Evolutionary conservation across 2,113 vertebrate genomes (phyloP), one percentile per base, ranked within the genome.

Genomic region (Manacus vitellinus): DNA sequence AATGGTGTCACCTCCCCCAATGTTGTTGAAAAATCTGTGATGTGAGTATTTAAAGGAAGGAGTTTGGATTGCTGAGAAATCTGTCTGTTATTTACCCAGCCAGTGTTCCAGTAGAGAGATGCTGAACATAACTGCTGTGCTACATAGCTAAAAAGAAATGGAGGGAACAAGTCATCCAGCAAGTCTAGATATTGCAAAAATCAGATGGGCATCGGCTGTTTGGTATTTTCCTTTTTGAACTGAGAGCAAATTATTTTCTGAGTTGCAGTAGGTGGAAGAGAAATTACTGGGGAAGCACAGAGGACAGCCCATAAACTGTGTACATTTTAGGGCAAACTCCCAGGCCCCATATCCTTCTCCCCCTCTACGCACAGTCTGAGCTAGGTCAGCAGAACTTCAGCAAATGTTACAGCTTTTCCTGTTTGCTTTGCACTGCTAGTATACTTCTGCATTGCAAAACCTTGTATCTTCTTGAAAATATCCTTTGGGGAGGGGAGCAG

Each of bases 401-500:
- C 51, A 95, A 96, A 86, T 92, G 72, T 85, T 85, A 88, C 85
- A 89, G 65, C 85, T 72, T 83, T 89, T 92, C 51, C 63, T 56
- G 47, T 79, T 94, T 93, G 72, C 84, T 95, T 91, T 88, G 74
- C 89, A 59, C 91, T 93, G 58, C 74, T 93, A 71, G 90, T 94
- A 54, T 67, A 83, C 91, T 68, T 92, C 44, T 89, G 68, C 67
- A 44, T 86, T 80, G 78, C 68, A 93, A 88, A 94, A 84, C 55
- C 78, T 95, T 84, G 79, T 86, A 82, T 96, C 74, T 95, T 94
- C 91, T 92, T 90, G 51, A 96, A 95, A 94, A 94, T 91, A 95
- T 89, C 72, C 77, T 95, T 95, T 3, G 3, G 62, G 74, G 74
- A 87, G 71, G 51, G 67, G 43, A 89, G 90, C 2, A 2, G 75